Evolutionary conservation across 2,797 vertebrate genomes (phyloP).

Genomic region (Taenioides sp.): DNA sequence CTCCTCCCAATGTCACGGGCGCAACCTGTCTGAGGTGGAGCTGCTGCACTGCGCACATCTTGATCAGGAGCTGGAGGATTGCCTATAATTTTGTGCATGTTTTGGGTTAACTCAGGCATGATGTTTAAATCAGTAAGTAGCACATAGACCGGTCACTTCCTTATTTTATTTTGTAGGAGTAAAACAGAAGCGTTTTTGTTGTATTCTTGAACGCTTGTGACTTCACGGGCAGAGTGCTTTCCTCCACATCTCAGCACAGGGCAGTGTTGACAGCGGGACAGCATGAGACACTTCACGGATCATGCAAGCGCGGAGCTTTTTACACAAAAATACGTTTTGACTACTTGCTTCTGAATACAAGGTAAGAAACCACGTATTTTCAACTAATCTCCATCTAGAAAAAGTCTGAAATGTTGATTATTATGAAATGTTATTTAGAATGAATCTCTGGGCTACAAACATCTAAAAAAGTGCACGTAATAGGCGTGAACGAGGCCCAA

Average conservation of each 20-base stretch:
- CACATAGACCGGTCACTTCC: neutral
- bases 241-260: conserved; percentile 7
- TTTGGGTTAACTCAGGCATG: too few species aligned
- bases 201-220: neutral
- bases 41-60: too few species aligned
- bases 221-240: neutral
- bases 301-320: conserved; percentile 48
- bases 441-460: neutral
- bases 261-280: conserved; percentile 47
- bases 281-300: conserved; percentile 48
- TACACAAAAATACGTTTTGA: conserved; percentile 49
- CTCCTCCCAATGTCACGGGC: too few species aligned
- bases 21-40: too few species aligned
- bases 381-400: neutral
- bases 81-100: too few species aligned
- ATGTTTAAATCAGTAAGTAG: neutral
- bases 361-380: conserved; percentile 39
- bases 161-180: conserved; percentile 58
- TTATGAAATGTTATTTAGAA: neutral
- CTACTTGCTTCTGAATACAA: conserved; percentile 25
- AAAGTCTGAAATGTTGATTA: neutral
- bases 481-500: neutral
- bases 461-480: neutral
- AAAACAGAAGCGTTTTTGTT: conserved; percentile 10
- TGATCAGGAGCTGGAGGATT: too few species aligned